These are phyloP conservation scores for Drosophila truncata DNA, from an alignment of 1,140 invertebrate genomes.

Conservation along the genomic window DNA sequence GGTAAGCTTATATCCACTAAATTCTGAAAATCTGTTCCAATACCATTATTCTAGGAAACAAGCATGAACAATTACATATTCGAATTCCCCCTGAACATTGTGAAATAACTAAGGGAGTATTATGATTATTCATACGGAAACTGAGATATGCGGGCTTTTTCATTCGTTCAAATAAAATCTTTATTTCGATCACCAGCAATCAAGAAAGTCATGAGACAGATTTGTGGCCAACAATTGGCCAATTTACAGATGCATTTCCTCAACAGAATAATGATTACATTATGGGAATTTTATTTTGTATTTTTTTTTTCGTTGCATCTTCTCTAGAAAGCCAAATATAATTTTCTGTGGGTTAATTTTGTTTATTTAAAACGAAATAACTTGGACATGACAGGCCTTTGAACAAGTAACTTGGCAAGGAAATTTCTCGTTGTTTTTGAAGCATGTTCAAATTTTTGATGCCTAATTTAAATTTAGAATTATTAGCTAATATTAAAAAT, in stretches of 20 bases:
- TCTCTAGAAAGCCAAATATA: neutral
- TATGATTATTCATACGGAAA: conserved; percentile 13
- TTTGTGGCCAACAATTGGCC: conserved; percentile 12
- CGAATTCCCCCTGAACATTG: neutral
- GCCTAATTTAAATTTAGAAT: neutral
- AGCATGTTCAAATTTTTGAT: neutral
- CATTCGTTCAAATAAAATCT: conserved; percentile 5
- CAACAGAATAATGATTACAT: conserved; percentile 5
- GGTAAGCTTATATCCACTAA: neutral
- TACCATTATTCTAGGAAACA: neutral
- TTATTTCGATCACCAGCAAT: neutral
- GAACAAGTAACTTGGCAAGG: conserved; percentile 5
- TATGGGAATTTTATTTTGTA: neutral
- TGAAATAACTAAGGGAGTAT: neutral
- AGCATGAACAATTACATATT: neutral
- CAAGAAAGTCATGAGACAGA: conserved; percentile 4
- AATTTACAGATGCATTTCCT: conserved; percentile 15
- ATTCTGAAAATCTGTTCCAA: neutral
- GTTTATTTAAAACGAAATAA: conserved; percentile 8
- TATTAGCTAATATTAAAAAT: neutral
- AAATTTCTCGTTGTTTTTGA: neutral
- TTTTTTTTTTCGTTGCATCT: neutral
- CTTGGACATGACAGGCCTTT: neutral
- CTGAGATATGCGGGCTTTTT: neutral
- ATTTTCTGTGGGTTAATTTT: neutral